Evolutionary conservation across 1,140 invertebrate genomes (phyloP).

Genomic region (Pygmarrhopalites habei): DNA sequence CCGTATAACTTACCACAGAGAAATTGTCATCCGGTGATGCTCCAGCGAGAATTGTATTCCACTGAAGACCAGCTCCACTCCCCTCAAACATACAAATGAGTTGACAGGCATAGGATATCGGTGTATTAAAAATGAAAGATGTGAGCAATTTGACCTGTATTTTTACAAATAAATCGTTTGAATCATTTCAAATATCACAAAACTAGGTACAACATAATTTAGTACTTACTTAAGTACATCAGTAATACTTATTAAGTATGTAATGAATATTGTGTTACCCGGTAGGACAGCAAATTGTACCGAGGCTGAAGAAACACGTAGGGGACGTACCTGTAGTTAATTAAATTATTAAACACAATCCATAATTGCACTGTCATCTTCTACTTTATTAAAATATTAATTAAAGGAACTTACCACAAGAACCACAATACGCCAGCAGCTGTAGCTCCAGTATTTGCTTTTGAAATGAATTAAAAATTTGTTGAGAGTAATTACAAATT

Average conservation of each 20-base stretch:
- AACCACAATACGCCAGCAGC: constrained; percentile 64
- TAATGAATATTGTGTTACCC: no score
- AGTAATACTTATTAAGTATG: no score
- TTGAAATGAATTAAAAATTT: background rate
- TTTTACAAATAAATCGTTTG: no score
- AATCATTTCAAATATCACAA: no score
- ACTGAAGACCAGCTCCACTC: constrained; percentile 59
- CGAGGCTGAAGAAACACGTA: constrained; percentile 57
- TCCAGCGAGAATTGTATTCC: constrained; percentile 60
- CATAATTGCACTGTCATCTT: no score
- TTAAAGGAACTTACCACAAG: no score
- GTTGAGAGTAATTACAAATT: background rate
- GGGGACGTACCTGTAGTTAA: no score
- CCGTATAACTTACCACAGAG: no score
- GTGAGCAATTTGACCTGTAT: constrained; percentile 53
- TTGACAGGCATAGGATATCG: constrained; percentile 66
- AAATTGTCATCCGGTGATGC: constrained; percentile 65
- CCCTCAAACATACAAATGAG: constrained; percentile 59
- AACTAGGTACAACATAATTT: no score
- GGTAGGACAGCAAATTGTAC: constrained; percentile 51
- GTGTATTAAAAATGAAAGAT: constrained; percentile 62
- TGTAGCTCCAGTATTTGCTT: constrained; percentile 63
- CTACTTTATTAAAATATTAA: no score
- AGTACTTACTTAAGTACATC: no score
- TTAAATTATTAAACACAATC: no score